Conservation (phyloP, 1,140 invertebrate genomes). For the Drosophila nigromelanica region DNA sequence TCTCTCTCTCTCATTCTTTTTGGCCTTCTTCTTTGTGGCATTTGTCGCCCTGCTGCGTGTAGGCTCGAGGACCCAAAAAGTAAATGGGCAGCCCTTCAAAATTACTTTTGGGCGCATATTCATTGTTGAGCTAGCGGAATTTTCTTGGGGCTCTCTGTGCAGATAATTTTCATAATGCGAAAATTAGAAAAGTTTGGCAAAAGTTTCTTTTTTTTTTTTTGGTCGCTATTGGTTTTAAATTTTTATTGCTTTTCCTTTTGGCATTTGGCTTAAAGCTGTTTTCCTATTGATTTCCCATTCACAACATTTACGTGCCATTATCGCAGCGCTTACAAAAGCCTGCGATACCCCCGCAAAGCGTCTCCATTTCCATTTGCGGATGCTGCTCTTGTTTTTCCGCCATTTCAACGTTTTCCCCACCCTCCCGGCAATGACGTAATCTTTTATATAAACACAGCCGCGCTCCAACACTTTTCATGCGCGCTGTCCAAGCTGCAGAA, state of each 20-base stretch:
- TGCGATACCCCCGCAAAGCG: constrained; percentile 36
- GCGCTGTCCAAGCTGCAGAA: constrained; percentile 54
- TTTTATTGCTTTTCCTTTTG: constrained; percentile 31
- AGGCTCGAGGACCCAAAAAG: constrained; percentile 12
- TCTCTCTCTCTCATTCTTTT: constrained; percentile 1
- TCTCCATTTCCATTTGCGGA: constrained; percentile 37
- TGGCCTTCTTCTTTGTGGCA: constrained; percentile 16
- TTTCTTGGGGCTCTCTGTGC: constrained; percentile 28
- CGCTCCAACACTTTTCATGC: constrained; percentile 56
- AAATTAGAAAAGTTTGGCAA: constrained; percentile 75
- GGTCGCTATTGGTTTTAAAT: constrained; percentile 51
- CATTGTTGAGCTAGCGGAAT: constrained; percentile 14
- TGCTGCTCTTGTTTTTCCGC: constrained; percentile 54
- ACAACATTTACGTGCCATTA: constrained; percentile 68
- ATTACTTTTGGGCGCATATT: constrained; percentile 52
- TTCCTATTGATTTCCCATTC: constrained; percentile 73
- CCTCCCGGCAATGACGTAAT: constrained; percentile 55
- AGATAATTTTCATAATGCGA: constrained; percentile 76
- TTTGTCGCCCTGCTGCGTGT: constrained; percentile 28
- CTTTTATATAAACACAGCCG: constrained; percentile 75
- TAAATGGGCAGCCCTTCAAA: constrained; percentile 42
- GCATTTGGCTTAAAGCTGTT: constrained; percentile 38
- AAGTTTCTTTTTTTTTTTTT: constrained; percentile 26
- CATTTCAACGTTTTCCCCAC: constrained; percentile 32
- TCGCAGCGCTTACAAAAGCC: constrained; percentile 57